These are phyloP conservation scores for Clarias laeviceps DNA, from an alignment of 2,797 vertebrate species.

Conservation along the genomic window DNA sequence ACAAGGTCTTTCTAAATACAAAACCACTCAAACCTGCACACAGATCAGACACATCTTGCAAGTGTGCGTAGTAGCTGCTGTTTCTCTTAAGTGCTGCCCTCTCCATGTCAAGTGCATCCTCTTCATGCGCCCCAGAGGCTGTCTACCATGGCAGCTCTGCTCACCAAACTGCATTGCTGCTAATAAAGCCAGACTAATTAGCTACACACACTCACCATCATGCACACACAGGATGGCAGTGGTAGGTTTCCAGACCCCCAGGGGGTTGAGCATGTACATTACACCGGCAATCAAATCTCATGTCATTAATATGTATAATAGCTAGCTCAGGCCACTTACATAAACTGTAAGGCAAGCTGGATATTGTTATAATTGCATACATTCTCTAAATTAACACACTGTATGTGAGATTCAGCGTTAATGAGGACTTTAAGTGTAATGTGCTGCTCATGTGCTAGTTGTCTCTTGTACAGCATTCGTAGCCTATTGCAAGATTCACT, in stretches of 20 bases:
- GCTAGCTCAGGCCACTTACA: background rate
- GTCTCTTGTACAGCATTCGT: background rate
- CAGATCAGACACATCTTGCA: constrained; percentile 6
- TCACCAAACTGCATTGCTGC: constrained; percentile 12
- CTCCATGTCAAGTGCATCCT: constrained; percentile 34
- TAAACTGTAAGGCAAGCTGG: background rate
- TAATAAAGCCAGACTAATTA: constrained; percentile 29
- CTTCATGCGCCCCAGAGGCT: constrained; percentile 21
- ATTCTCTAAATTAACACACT: background rate
- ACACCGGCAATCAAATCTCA: constrained; percentile 1
- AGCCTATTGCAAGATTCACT: background rate
- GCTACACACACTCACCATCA: background rate
- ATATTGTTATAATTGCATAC: background rate
- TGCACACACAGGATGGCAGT: background rate
- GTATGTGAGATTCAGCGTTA: background rate
- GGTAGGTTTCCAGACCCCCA: background rate
- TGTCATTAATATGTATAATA: constrained; percentile 12
- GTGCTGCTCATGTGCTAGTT: background rate
- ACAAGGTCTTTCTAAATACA: constrained; percentile 6
- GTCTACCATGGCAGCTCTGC: constrained; percentile 8
- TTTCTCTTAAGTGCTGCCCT: constrained; percentile 33
- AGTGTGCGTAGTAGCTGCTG: background rate
- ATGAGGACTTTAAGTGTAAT: background rate
- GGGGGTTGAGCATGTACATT: background rate
- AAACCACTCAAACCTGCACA: background rate